These are phyloP conservation scores for Steromphala cineraria DNA, from an alignment of 2,888 invertebrate genomes.

Conservation along the genomic window DNA sequence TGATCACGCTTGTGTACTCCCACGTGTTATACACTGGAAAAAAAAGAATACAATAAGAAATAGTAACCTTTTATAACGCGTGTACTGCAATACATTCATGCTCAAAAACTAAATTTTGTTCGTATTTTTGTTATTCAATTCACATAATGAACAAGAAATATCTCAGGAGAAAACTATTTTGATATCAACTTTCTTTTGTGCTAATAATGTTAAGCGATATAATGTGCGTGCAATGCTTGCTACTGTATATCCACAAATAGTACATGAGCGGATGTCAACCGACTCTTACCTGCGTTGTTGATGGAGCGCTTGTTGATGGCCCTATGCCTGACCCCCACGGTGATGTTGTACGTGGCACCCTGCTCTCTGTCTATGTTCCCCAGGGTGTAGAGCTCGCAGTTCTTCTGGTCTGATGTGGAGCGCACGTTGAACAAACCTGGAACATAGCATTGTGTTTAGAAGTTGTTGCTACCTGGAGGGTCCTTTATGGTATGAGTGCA, in stretches of 20 bases:
- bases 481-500: too few relatives aligned
- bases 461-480: too few relatives aligned
- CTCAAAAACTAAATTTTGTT: too few relatives aligned
- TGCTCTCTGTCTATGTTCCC: slow-evolving; percentile 85
- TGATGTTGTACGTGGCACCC: slow-evolving; percentile 82
- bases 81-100: too few relatives aligned
- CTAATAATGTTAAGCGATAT: too few relatives aligned
- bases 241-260: too few relatives aligned
- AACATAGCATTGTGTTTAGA: not conserved
- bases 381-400: slow-evolving; percentile 88
- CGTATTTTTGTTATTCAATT: too few relatives aligned
- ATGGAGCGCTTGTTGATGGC: not conserved
- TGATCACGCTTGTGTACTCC: slow-evolving; percentile 79
- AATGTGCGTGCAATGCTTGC: not conserved
- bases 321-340: slow-evolving; percentile 80
- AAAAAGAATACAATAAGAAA: not conserved
- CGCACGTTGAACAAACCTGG: slow-evolving; percentile 73
- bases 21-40: slow-evolving; percentile 60
- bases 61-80: too few relatives aligned
- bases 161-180: too few relatives aligned
- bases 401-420: slow-evolving; percentile 85
- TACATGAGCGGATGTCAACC: too few relatives aligned
- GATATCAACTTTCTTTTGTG: too few relatives aligned
- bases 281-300: not conserved
- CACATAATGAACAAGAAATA: too few relatives aligned